Evolutionary conservation across 2,888 invertebrate genomes (phyloP).

Genomic region (Leucophora obtusa): DNA sequence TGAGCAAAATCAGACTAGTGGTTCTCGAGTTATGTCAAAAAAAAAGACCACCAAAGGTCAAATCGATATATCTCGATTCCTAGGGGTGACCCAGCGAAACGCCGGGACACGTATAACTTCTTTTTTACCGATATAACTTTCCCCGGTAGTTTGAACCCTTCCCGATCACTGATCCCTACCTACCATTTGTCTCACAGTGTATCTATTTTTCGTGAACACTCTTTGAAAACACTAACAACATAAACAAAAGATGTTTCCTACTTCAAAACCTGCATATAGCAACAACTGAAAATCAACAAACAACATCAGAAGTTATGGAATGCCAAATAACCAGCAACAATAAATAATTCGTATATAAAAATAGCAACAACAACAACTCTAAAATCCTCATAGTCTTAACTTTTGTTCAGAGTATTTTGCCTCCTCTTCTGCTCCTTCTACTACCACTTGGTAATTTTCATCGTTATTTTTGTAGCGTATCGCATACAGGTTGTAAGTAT

Average conservation of each 20-base stretch:
- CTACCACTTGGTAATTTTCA: not conserved
- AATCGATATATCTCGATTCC: no score
- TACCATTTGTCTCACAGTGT: no score
- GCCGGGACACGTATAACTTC: no score
- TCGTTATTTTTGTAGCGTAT: not conserved
- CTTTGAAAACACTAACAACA: not conserved
- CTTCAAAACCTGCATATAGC: not conserved
- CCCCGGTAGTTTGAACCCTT: no score
- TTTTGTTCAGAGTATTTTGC: not conserved
- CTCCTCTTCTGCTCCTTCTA: not conserved
- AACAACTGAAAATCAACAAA: not conserved
- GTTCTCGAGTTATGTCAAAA: no score
- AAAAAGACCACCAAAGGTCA: no score
- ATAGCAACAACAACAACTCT: conserved; percentile 3
- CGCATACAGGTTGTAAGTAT: not conserved
- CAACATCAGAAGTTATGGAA: conserved; percentile 28
- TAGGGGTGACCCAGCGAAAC: no score
- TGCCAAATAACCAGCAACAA: not conserved
- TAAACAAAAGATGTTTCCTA: not conserved
- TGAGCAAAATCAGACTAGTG: no score
- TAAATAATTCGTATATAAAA: not conserved
- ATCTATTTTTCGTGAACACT: not conserved
- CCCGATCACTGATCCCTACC: no score
- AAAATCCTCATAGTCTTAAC: conserved; percentile 1
- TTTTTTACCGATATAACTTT: no score